Base-by-base conservation (phyloP, 1,140 invertebrate species). In the Danaus plexippus region DNA sequence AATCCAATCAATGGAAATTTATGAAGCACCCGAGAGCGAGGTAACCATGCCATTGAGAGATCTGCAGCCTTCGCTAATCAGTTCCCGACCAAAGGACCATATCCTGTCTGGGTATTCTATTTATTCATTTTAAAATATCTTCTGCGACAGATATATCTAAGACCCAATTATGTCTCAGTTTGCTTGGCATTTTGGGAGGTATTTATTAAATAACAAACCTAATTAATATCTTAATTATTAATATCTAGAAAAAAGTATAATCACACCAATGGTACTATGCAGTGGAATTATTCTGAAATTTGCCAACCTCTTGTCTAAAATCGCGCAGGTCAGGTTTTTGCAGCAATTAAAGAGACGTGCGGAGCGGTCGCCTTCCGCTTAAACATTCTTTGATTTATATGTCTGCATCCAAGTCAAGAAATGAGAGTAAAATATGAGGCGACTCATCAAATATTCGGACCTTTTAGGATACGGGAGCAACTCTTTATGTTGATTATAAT, bases 1-100 rank as follows among this genome's bases (percentile, higher is more conserved):
- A 88, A 84, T 86, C 85, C 85, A 87, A 87, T 87, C 85, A 87
- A 87, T 87, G 81, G 73, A 78, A 87, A 88, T 88, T 87, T 88
- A 87, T 88, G 85, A 88, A 80, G 84, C 79, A 80, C 77, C 75
- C 75, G 58, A 73, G 75, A 75, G 69, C 78, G 77, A 69, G 69
- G 72, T 63, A 62, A 64, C 60, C 61, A 52, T 65, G 72, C 74
- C 80, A 79, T 80, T 82, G 74, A 80, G 80, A 82, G 73, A 81
- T 81, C 71, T 65, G 71, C 63, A 54, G 61, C 65, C 64, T 68
- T 69, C 64, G 71, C 80, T 84, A 85, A 84, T 85, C 80, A 85
- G 75, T 66, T 69, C 65, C 55, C 69, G 58, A 65, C 63, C 66
- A 67, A 66, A 69, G 57, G 66, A 71, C 67, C 68, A 65, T 73